Evolutionary conservation across 2,797 vertebrate genomes (phyloP).

Genomic region (Spinibarbus caldwelli): DNA sequence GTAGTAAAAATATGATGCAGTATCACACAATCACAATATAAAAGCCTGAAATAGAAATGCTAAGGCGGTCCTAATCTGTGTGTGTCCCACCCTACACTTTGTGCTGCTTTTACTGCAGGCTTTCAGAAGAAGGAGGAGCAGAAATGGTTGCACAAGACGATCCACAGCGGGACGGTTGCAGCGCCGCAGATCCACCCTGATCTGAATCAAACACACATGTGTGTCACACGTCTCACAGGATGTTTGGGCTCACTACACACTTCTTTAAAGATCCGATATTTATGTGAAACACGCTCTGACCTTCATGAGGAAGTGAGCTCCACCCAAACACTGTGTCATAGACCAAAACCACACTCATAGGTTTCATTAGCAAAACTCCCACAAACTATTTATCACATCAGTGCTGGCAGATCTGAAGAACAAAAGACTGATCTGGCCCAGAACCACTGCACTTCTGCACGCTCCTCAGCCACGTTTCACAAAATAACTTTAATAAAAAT

Average conservation of each 20-base stretch:
- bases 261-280: conserved; percentile 37
- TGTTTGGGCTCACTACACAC: conserved; percentile 11
- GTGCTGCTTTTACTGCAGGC: conserved; percentile 27
- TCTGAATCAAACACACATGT: conserved; percentile 22
- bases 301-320: conserved; percentile 69
- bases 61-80: not conserved
- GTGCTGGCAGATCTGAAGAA: not conserved
- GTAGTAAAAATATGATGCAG: not conserved
- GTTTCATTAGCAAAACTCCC: conserved; percentile 14
- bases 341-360: conserved; percentile 45
- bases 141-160: conserved; percentile 29
- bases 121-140: conserved; percentile 34
- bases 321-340: conserved; percentile 68
- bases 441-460: not conserved
- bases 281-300: conserved; percentile 13
- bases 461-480: not conserved
- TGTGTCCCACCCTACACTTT: conserved; percentile 6
- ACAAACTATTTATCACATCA: not conserved
- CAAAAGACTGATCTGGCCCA: not conserved
- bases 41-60: not conserved
- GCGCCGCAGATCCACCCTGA: conserved; percentile 33
- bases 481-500: not conserved
- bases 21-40: not conserved
- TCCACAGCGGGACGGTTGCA: conserved; percentile 11
- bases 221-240: conserved; percentile 23